These are phyloP conservation scores for Takifugu ocellatus DNA, from an alignment of 2,797 vertebrate species.

Conservation along the genomic window DNA sequence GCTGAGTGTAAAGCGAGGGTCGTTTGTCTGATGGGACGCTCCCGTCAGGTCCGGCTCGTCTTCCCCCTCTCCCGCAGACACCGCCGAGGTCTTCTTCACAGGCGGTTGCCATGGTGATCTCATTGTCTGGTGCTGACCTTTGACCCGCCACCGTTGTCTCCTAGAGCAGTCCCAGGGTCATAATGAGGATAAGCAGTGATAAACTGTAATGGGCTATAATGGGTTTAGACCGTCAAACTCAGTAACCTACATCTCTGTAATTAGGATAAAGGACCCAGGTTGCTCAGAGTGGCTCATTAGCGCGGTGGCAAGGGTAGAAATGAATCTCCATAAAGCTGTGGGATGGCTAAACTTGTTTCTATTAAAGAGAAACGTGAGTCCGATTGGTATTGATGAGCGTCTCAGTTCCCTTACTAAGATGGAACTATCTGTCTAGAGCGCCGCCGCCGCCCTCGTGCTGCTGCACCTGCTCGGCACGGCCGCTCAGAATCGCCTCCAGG, in stretches of 20 bases:
- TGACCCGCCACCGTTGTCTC: conserved; percentile 59
- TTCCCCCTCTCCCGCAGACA: conserved; percentile 31
- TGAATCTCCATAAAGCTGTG: no score
- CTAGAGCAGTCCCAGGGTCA: conserved; percentile 54
- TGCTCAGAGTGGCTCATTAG: conserved; percentile 27
- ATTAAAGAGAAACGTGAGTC: background rate
- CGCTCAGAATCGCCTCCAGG: no score
- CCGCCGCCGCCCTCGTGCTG: no score
- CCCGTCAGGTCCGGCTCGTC: conserved; percentile 35
- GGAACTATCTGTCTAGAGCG: no score
- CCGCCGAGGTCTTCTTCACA: conserved; percentile 41
- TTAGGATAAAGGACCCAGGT: conserved; percentile 50
- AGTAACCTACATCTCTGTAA: conserved; percentile 64
- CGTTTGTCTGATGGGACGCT: conserved; percentile 47
- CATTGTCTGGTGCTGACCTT: conserved; percentile 65
- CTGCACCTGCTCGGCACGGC: no score
- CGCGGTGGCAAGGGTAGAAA: no score
- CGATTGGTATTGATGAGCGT: no score
- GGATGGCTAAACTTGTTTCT: background rate
- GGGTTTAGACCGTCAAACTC: conserved; percentile 53
- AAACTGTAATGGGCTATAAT: conserved; percentile 36
- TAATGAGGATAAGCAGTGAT: conserved; percentile 69
- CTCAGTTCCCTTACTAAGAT: no score
- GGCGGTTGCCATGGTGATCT: conserved; percentile 59
- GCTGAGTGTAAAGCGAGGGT: conserved; percentile 44